phyloP scores from a whole-genome alignment of 2,113 vertebrate species.

The Cavia porcellus region DNA sequence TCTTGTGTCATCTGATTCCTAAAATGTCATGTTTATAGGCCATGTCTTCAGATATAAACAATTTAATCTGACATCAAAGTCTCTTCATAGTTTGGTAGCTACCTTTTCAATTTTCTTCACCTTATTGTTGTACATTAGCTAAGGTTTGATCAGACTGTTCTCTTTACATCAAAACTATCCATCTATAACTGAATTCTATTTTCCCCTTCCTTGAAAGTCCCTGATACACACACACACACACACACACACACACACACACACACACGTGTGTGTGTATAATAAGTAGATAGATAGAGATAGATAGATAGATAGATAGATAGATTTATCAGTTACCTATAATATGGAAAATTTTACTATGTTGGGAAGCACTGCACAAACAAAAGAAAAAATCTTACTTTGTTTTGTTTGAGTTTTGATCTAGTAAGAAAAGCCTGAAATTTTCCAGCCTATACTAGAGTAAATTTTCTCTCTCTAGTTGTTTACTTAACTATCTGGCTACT shows the following conservation, averaged over 20 bases:
- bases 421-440: background rate
- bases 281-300: too few species aligned
- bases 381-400: constrained; percentile 27
- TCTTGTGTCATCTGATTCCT: background rate
- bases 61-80: background rate
- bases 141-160: background rate
- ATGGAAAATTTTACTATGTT: constrained; percentile 1
- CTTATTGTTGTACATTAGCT: background rate
- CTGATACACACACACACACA: too few species aligned
- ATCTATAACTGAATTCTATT: background rate
- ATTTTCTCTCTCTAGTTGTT: background rate
- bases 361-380: background rate
- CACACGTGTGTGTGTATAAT: too few species aligned
- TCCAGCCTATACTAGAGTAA: background rate
- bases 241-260: too few species aligned
- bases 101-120: background rate
- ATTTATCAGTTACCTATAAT: background rate
- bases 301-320: too few species aligned
- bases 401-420: background rate
- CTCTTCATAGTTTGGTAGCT: background rate
- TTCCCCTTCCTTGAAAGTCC: background rate
- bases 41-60: background rate
- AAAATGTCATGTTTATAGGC: background rate
- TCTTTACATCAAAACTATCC: background rate
- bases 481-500: background rate